These are phyloP conservation scores for Sylvietta virens DNA, from an alignment of 2,113 vertebrate species.

Conservation along the genomic window DNA sequence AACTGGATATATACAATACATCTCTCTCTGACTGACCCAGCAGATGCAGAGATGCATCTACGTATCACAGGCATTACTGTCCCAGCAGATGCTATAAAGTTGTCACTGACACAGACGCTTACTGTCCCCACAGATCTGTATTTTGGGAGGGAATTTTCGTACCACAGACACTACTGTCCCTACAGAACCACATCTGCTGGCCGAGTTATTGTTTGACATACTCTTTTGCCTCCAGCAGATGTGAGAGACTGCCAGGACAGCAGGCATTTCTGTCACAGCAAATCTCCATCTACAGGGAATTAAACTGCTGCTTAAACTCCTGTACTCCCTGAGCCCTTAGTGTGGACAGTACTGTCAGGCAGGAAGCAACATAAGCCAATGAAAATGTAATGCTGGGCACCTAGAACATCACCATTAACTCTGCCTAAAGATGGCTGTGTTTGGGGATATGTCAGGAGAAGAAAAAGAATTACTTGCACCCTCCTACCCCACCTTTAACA, in stretches of 20 bases:
- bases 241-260: conserved; percentile 1
- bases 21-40: conserved; percentile 39
- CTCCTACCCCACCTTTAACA: not conserved
- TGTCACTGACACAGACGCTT: conserved; percentile 54
- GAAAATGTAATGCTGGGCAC: not conserved
- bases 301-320: not conserved
- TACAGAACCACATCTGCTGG: conserved; percentile 59
- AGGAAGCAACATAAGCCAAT: not conserved
- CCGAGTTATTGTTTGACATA: not conserved
- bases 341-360: not conserved
- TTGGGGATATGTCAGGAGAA: not conserved
- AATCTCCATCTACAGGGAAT: conserved; percentile 17
- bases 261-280: conserved; percentile 46
- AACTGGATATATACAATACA: conserved; percentile 32
- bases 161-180: conserved; percentile 65
- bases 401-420: not conserved
- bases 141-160: conserved; percentile 15
- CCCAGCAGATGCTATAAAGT: conserved; percentile 44
- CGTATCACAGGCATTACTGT: conserved; percentile 54
- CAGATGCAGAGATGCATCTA: conserved; percentile 54
- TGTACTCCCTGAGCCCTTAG: not conserved
- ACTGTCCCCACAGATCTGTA: conserved; percentile 52
- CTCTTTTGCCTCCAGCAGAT: conserved; percentile 26
- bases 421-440: not conserved
- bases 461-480: not conserved